These are phyloP conservation scores for Neodon shergylaensis DNA, from an alignment of 2,113 vertebrate species.

Conservation along the genomic window DNA sequence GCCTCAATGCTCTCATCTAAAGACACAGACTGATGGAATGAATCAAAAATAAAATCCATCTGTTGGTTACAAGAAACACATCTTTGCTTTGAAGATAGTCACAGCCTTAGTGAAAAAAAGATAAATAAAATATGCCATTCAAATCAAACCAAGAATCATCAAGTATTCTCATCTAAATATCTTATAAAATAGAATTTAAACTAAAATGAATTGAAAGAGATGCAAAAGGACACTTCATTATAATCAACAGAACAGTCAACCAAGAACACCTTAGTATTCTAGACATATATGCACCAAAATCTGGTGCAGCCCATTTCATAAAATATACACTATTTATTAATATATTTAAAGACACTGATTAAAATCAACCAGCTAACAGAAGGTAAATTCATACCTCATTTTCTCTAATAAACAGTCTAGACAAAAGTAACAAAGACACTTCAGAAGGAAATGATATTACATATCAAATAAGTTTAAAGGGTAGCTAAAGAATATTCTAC, in stretches of 20 bases:
- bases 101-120: neutral
- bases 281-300: neutral
- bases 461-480: neutral
- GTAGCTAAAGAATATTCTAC: neutral
- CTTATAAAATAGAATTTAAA: neutral
- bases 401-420: neutral
- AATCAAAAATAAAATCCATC: neutral
- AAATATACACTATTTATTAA: neutral
- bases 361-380: neutral
- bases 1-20: neutral
- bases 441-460: neutral
- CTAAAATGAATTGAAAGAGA: neutral
- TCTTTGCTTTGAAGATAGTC: neutral
- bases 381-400: neutral
- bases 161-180: neutral
- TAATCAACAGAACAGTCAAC: neutral
- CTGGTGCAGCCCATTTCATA: neutral
- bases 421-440: neutral
- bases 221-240: neutral
- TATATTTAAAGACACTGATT: neutral
- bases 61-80: neutral
- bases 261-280: neutral
- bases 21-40: neutral
- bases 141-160: neutral
- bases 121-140: neutral